Conservation (phyloP, 2,888 invertebrate genomes). For the Neoascia interrupta region DNA sequence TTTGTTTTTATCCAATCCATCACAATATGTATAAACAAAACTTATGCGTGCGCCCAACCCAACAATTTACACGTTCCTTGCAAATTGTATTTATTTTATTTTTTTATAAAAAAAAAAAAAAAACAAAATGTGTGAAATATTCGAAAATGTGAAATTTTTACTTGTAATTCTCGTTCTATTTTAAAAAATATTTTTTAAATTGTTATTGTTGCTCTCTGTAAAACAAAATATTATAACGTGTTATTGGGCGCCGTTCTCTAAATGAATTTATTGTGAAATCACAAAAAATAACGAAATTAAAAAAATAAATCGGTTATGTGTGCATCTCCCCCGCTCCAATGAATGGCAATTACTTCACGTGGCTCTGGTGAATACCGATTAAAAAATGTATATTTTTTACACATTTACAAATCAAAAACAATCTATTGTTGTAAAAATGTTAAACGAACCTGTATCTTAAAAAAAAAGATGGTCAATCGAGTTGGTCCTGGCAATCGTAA, state of each 20-base stretch:
- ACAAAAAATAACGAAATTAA: background rate
- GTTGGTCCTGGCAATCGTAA: conserved; percentile 77
- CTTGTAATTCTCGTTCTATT: conserved; percentile 34
- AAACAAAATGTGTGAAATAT: conserved; percentile 58
- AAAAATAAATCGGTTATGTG: background rate
- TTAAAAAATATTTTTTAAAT: conserved; percentile 37
- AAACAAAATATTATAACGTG: conserved; percentile 30
- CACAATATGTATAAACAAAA: conserved; percentile 26
- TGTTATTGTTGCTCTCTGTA: conserved; percentile 40
- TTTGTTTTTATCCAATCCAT: conserved; percentile 42
- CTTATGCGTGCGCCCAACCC: conserved; percentile 36
- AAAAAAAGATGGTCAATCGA: conserved; percentile 79
- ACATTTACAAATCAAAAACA: no score
- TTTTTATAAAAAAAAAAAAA: no score
- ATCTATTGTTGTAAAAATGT: conserved; percentile 42
- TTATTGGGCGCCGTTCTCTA: conserved; percentile 32
- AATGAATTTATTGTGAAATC: conserved; percentile 36
- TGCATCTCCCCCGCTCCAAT: no score
- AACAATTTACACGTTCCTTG: conserved; percentile 48
- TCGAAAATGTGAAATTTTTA: conserved; percentile 53
- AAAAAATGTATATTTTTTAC: conserved; percentile 12
- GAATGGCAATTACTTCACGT: conserved; percentile 51
- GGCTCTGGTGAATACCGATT: conserved; percentile 62
- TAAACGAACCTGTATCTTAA: conserved; percentile 29
- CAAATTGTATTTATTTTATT: conserved; percentile 39